Conservation (phyloP, 2,113 vertebrate species). For the Zeus faber region DNA sequence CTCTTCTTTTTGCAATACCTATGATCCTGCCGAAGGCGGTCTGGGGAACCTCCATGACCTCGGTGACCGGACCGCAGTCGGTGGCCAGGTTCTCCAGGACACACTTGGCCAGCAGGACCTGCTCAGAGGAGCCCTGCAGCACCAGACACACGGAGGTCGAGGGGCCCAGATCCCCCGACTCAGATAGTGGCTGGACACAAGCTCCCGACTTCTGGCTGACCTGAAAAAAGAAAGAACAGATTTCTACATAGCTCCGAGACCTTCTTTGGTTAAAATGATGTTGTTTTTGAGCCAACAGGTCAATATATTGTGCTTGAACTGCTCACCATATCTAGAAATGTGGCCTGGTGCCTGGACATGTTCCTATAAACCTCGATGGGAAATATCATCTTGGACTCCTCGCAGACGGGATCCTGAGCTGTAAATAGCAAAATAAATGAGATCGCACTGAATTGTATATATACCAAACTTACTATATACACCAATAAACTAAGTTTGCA, state of each 20-base stretch:
- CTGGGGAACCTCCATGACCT: constrained; percentile 80
- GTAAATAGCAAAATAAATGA: neutral
- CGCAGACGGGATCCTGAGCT: constrained; percentile 34
- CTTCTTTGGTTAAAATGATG: no score
- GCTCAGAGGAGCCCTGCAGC: constrained; percentile 80
- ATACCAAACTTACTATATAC: no score
- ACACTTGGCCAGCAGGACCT: constrained; percentile 80
- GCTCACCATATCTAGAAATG: constrained; percentile 70
- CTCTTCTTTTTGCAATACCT: no score
- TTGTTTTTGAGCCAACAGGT: neutral
- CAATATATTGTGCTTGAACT: neutral
- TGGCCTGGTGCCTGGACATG: constrained; percentile 61
- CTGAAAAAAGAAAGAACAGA: constrained; percentile 52
- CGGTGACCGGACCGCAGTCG: constrained; percentile 69
- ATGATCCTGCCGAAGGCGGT: constrained; percentile 85
- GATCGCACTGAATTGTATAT: neutral
- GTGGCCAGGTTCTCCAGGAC: constrained; percentile 76
- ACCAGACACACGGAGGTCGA: constrained; percentile 61
- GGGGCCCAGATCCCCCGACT: constrained; percentile 34
- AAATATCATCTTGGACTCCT: constrained; percentile 58
- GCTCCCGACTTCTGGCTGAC: constrained; percentile 80
- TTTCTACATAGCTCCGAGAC: neutral
- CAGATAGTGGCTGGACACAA: constrained; percentile 60
- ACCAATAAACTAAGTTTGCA: neutral
- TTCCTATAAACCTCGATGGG: constrained; percentile 69